phyloP scores from a whole-genome alignment of 2,113 vertebrate species.

The Amphiprion percula region DNA sequence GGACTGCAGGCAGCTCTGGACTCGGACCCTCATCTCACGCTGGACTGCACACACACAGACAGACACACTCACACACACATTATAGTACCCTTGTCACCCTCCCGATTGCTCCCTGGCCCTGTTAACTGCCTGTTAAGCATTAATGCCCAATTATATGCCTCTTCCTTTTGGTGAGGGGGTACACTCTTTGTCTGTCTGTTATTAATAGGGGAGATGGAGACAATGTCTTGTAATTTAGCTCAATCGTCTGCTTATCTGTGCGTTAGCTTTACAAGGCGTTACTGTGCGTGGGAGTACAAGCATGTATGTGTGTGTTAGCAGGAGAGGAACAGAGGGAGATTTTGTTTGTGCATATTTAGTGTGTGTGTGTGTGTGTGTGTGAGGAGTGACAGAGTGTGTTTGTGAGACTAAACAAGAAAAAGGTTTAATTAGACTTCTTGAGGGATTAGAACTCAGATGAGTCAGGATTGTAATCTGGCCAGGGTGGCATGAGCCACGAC shows the following conservation, averaged over 20 bases:
- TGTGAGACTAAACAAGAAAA: conserved; percentile 53
- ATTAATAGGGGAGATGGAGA: conserved; percentile 23
- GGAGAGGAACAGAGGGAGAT: background rate
- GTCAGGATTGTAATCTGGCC: conserved; percentile 80
- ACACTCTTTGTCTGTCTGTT: conserved; percentile 60
- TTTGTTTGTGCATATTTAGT: conserved; percentile 9
- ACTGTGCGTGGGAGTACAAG: background rate
- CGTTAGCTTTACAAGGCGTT: conserved; percentile 19
- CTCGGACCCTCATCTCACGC: conserved; percentile 62
- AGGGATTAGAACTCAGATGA: conserved; percentile 80
- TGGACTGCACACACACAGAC: conserved; percentile 38
- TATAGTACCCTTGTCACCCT: conserved; percentile 27
- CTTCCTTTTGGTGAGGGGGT: conserved; percentile 55
- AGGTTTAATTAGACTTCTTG: conserved; percentile 83
- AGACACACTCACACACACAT: conserved; percentile 22
- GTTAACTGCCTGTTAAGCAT: conserved; percentile 66
- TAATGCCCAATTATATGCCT: conserved; percentile 78
- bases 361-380: conserved; percentile 13
- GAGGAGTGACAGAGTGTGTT: background rate
- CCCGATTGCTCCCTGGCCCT: conserved; percentile 9
- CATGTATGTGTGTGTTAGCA: conserved; percentile 11
- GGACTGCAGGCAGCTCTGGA: conserved; percentile 43
- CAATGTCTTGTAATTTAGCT: conserved; percentile 52
- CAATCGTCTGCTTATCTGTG: conserved; percentile 53
- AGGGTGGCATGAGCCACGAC: conserved; percentile 73